phyloP scores from a whole-genome alignment of 2,797 vertebrate genomes.

The Megaceryle alcyon region DNA sequence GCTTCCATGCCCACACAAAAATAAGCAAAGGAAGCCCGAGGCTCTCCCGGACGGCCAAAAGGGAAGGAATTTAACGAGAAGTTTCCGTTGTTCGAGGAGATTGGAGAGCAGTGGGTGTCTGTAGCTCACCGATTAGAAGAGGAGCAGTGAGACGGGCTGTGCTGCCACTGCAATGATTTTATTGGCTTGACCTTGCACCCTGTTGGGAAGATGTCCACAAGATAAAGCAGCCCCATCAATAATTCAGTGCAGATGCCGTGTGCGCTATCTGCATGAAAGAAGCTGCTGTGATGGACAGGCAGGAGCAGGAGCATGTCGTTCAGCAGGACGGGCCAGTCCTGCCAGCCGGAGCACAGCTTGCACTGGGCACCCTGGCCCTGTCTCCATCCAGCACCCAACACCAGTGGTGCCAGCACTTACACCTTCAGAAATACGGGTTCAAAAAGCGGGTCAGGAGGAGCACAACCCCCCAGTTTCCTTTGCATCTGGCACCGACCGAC shows the following conservation, averaged over 20 bases:
- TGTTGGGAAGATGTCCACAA: neutral
- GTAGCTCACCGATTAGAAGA: neutral
- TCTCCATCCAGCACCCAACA: neutral
- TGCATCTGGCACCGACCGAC: fast-evolving
- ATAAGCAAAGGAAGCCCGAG: neutral
- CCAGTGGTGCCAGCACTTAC: fast-evolving
- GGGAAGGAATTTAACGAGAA: fast-evolving
- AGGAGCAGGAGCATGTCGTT: too few relatives aligned
- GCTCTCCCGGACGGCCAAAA: neutral
- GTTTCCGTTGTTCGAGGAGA: neutral
- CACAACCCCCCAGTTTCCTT: fast-evolving
- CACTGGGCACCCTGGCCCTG: fast-evolving
- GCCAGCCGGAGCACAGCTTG: too few relatives aligned
- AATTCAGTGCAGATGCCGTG: neutral
- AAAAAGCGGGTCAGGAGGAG: neutral
- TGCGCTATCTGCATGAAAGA: fast-evolving
- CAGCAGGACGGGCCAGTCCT: neutral
- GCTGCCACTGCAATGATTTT: neutral
- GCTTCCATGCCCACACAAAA: neutral
- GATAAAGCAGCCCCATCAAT: neutral
- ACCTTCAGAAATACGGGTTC: too few relatives aligned
- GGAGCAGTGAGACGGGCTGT: fast-evolving
- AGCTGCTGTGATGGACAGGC: fast-evolving
- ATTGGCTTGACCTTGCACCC: neutral
- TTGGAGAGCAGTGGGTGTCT: fast-evolving